Percentiles rank a stretch among this genome's conserved stretches.
Conservation (phyloP, 64 coral and sea anemone species). For the Porites lutea region DNA sequence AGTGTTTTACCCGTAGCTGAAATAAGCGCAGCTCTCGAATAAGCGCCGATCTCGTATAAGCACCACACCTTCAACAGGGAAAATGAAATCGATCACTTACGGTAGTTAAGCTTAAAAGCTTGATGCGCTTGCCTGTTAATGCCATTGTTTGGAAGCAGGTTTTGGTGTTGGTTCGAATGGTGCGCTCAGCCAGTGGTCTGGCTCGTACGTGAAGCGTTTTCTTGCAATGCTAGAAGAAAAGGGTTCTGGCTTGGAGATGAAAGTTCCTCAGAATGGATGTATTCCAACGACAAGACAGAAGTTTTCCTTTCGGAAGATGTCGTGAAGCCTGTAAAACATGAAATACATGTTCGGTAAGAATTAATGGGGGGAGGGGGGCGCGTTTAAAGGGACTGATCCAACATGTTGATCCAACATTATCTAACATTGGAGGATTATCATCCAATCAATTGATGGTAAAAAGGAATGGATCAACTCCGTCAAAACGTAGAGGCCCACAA, state of each 20-base stretch:
- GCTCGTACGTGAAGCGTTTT: background rate
- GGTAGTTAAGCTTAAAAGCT: background rate
- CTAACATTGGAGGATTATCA: too few species aligned
- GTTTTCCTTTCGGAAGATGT: conserved; percentile 3
- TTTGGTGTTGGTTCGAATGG: conserved; percentile 12
- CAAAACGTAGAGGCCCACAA: too few species aligned
- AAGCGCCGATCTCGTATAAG: too few species aligned
- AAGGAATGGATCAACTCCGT: too few species aligned
- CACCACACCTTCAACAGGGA: too few species aligned
- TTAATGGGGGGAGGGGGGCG: too few species aligned
- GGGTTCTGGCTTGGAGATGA: background rate
- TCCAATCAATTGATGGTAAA: too few species aligned
- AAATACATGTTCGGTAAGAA: background rate
- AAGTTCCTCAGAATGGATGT: background rate
- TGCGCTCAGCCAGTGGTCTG: background rate
- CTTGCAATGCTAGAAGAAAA: background rate
- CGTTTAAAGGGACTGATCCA: too few species aligned
- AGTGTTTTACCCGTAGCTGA: too few species aligned
- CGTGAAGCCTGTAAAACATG: background rate
- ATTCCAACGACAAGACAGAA: background rate
- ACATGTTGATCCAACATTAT: too few species aligned
- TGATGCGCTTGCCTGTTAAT: too few species aligned
- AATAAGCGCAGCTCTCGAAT: too few species aligned
- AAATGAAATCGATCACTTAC: background rate
- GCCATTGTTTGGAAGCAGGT: background rate